Evolutionary conservation across 2,797 vertebrate species (phyloP), one percentile per base, ranked within the genome.

Genomic region (Xerus rutilus): DNA sequence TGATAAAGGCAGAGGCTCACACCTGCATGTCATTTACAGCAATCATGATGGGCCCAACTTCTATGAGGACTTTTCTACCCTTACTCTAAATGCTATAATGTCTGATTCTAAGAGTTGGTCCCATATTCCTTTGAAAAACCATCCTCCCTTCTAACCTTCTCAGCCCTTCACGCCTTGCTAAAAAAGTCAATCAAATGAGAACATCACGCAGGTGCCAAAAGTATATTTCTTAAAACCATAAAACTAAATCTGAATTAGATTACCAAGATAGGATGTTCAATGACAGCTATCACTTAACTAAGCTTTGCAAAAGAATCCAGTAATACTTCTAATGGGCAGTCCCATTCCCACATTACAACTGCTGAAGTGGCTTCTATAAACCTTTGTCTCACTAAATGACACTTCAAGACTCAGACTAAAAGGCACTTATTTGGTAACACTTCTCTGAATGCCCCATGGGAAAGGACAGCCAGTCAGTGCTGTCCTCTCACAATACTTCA

Each of bases 331-430:
- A n/a, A 47, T n/a, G 30, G 49, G 25, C 59, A 73, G 47, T 81
- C 39, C 11, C 35, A 76, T 7, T 47, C 77, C 35, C 4, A 47
- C 35, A 52, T 28, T 77, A 81, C 67, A 93, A 79, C 84, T 43
- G 13, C 8, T 87, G 17, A 83, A 79, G 65, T 57, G 3, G 43
- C 59, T 17, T 62, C 45, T 77, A 30, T 45, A 45, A 74, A 0
- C 15, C 43, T 96, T 83, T 88, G 54, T 35, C 81, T 74, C 70
- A 35, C 73, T 57, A 57, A 74, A 69, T 47, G 81, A 43, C 25
- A n/a, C 43, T 65, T 91, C 30, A 84, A 95, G 73, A 94, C 28
- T 32, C 69, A 97, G 81, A 89, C 85, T 43, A 47, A 86, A 90
- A 76, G 15, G 28, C 23, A 72, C 15, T 28, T 84, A 45, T 49